A percentile compares a stretch with the other conserved stretches of the same genome.
Conservation (phyloP, 30 jellyfish, hydroid and myxozoan species). For the Nemopilema nomurai region DNA sequence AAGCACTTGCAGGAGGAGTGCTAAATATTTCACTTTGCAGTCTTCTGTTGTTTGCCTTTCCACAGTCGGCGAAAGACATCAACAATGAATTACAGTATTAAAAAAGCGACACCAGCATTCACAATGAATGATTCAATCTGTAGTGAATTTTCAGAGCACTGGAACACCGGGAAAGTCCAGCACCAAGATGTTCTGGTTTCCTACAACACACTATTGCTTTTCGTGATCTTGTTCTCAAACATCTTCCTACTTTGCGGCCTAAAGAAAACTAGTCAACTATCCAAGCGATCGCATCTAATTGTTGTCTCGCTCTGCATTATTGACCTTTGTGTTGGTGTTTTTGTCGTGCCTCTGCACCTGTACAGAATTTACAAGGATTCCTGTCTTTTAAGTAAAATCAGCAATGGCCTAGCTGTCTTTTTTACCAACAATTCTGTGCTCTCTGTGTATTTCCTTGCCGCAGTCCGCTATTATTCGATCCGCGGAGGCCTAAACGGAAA, state of each 20-base stretch:
- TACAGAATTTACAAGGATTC: slow-evolving; percentile 54
- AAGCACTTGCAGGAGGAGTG: too few species aligned
- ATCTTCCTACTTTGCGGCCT: slow-evolving; percentile 14
- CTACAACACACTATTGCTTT: slow-evolving; percentile 26
- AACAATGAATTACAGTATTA: neutral
- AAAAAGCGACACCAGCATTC: neutral
- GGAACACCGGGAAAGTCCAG: slow-evolving; percentile 14
- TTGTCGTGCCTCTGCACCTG: slow-evolving; percentile 40
- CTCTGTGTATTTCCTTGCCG: slow-evolving; percentile 38
- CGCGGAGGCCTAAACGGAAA: slow-evolving; percentile 41
- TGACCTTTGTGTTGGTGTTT: slow-evolving; percentile 32
- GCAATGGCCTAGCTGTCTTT: slow-evolving; percentile 27
- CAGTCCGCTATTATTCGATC: slow-evolving; percentile 21
- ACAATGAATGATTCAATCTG: slow-evolving; percentile 17
- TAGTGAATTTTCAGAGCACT: slow-evolving; percentile 35
- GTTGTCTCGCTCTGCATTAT: slow-evolving; percentile 25
- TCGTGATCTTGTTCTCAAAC: slow-evolving; percentile 23
- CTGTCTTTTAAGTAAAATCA: slow-evolving; percentile 35
- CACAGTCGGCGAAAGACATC: neutral
- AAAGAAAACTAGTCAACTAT: slow-evolving; percentile 21
- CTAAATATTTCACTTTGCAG: too few species aligned
- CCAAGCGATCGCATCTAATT: slow-evolving; percentile 21
- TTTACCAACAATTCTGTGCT: slow-evolving; percentile 39
- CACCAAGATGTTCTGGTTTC: neutral
- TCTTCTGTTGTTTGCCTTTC: neutral